These are phyloP conservation scores for Timema cristinae DNA, from an alignment of 2,888 invertebrate genomes.

Conservation along the genomic window DNA sequence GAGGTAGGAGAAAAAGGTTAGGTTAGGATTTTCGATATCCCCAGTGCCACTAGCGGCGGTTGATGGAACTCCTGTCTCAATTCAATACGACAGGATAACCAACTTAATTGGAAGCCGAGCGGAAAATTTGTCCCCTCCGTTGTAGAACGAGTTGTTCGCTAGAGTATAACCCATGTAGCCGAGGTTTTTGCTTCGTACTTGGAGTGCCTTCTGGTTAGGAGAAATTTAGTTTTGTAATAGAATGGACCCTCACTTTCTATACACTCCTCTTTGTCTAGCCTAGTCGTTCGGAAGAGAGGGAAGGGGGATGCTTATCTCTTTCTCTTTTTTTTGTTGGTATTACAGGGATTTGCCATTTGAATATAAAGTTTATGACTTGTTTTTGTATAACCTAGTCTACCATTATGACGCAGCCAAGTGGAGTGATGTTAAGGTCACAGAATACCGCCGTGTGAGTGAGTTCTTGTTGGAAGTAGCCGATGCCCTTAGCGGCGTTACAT, in stretches of 20 bases:
- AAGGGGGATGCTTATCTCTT: not conserved
- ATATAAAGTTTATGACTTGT: conserved; percentile 26
- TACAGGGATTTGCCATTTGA: conserved; percentile 20
- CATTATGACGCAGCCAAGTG: conserved; percentile 11
- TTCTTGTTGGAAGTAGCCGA: too few species aligned
- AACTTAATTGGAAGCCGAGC: conserved; percentile 45
- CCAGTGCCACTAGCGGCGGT: not conserved
- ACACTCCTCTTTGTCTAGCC: too few species aligned
- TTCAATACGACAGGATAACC: conserved; percentile 40
- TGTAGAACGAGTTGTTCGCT: conserved; percentile 28
- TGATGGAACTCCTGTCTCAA: conserved; percentile 27
- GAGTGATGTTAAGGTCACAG: too few species aligned
- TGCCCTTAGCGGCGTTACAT: too few species aligned
- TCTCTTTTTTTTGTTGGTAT: not conserved
- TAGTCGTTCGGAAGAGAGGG: not conserved
- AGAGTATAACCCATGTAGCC: conserved; percentile 27
- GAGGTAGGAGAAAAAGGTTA: too few species aligned
- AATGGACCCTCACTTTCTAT: not conserved
- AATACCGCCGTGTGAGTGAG: too few species aligned
- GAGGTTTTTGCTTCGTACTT: conserved; percentile 20
- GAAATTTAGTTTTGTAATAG: conserved; percentile 16
- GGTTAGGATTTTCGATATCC: too few species aligned
- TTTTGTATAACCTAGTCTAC: conserved; percentile 21
- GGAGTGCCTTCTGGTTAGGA: conserved; percentile 8
- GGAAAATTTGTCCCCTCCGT: conserved; percentile 42